phyloP scores from a whole-genome alignment of 2,888 invertebrate species.

The Leptopterna dolabrata region DNA sequence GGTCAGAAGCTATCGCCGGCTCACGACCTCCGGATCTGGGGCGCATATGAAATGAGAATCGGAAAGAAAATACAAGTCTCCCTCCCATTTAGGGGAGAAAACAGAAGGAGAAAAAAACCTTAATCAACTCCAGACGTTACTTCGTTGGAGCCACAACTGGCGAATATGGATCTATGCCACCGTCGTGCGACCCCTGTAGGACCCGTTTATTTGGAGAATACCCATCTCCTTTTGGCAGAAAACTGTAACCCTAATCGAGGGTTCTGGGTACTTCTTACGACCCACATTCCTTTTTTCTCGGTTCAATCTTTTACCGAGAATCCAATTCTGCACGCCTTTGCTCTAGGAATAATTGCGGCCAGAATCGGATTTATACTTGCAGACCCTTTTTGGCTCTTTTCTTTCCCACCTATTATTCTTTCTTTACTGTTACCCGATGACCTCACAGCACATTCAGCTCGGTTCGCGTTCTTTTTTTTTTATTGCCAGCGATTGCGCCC shows the following conservation, averaged over 20 bases:
- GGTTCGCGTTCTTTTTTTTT: neutral
- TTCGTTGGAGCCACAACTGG: slow-evolving; percentile 25
- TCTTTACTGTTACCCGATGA: slow-evolving; percentile 12
- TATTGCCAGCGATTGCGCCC: neutral
- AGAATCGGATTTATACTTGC: slow-evolving; percentile 34
- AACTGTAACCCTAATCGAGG: slow-evolving; percentile 38
- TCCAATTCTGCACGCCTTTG: slow-evolving; percentile 40
- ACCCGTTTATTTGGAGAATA: neutral
- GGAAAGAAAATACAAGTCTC: slow-evolving; percentile 32
- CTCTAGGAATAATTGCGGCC: slow-evolving; percentile 40
- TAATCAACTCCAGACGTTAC: slow-evolving; percentile 37
- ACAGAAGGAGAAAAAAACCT: slow-evolving; percentile 17
- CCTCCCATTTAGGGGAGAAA: neutral
- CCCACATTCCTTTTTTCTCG: slow-evolving; percentile 4
- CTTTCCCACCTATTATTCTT: slow-evolving; percentile 17
- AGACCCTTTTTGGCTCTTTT: slow-evolving; percentile 30
- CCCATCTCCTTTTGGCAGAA: slow-evolving; percentile 27
- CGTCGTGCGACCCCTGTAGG: neutral
- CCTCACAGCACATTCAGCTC: slow-evolving; percentile 17
- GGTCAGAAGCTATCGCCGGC: neutral
- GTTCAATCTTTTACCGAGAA: slow-evolving; percentile 44
- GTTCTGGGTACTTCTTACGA: slow-evolving; percentile 30
- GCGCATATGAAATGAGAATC: slow-evolving; percentile 38
- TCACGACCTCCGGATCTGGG: slow-evolving; percentile 2
- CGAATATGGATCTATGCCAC: slow-evolving; percentile 41